These are phyloP conservation scores for Epinotia bilunana DNA, from an alignment of 2,888 invertebrate genomes.

Conservation along the genomic window DNA sequence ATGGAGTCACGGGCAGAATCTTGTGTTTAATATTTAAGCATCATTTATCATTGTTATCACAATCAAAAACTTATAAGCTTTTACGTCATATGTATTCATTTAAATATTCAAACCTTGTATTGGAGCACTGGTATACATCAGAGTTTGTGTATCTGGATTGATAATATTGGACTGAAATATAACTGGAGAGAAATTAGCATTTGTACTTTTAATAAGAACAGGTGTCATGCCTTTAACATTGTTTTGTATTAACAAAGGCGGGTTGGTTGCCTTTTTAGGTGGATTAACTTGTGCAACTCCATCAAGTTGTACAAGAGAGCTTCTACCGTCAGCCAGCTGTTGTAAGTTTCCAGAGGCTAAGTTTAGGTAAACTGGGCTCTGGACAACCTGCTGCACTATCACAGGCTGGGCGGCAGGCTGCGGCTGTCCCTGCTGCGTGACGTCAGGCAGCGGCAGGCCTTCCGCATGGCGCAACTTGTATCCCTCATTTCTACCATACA, in stretches of 20 bases:
- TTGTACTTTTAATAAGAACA: slow-evolving; percentile 73
- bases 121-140: slow-evolving; percentile 79
- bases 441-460: slow-evolving; percentile 62
- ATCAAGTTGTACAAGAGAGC: slow-evolving; percentile 67
- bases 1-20: no score
- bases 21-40: no score
- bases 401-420: slow-evolving; percentile 63
- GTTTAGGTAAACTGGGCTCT: slow-evolving; percentile 76
- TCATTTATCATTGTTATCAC: no score
- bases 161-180: slow-evolving; percentile 87
- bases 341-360: slow-evolving; percentile 69
- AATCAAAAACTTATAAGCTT: no score
- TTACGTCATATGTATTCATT: background rate
- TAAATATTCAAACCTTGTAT: slow-evolving; percentile 67
- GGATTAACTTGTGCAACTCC: slow-evolving; percentile 62
- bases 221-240: slow-evolving; percentile 72
- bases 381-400: slow-evolving; percentile 76
- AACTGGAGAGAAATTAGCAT: slow-evolving; percentile 83
- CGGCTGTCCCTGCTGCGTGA: slow-evolving; percentile 65
- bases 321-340: slow-evolving; percentile 64
- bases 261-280: slow-evolving; percentile 58
- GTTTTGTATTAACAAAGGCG: slow-evolving; percentile 72
- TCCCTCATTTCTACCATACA: slow-evolving; percentile 66
- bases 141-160: slow-evolving; percentile 78
- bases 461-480: slow-evolving; percentile 65